Evolutionary conservation across 1,140 invertebrate species (phyloP).

Genomic region (Macrobrachium rosenbergii): DNA sequence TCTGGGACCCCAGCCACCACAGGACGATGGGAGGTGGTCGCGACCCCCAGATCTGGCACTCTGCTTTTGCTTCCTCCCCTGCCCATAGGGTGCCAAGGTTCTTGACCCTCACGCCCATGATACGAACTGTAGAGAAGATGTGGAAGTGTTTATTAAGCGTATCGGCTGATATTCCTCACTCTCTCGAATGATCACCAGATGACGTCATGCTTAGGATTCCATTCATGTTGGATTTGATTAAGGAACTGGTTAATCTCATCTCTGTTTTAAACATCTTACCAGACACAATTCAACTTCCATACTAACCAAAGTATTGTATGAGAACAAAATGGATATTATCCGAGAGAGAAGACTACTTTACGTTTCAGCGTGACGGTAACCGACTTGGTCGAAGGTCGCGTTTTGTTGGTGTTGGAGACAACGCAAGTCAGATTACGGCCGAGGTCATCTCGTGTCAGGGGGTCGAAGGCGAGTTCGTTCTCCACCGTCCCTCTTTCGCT

Average conservation of each 20-base stretch:
- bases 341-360: conserved; percentile 60
- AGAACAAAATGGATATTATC: not conserved
- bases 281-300: not conserved
- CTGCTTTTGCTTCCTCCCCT: conserved; percentile 21
- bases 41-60: conserved; percentile 45
- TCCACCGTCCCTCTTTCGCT: conserved; percentile 61
- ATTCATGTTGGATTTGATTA: too few species aligned
- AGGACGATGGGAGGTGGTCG: conserved; percentile 46
- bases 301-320: not conserved
- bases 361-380: conserved; percentile 68
- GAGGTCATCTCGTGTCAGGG: conserved; percentile 67
- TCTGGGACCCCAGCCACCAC: conserved; percentile 42
- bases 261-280: too few species aligned
- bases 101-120: conserved; percentile 49
- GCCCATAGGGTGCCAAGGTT: conserved; percentile 32
- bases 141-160: not conserved
- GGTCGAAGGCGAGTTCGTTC: conserved; percentile 67
- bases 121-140: conserved; percentile 13
- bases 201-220: too few species aligned
- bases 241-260: too few species aligned
- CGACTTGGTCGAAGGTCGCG: conserved; percentile 68
- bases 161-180: not conserved
- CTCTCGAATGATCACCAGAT: not conserved
- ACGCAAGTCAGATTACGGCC: conserved; percentile 68
- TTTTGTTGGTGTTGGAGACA: conserved; percentile 67